Evolutionary conservation across 2,113 vertebrate species (phyloP).

Genomic region (Narcine bancroftii): DNA sequence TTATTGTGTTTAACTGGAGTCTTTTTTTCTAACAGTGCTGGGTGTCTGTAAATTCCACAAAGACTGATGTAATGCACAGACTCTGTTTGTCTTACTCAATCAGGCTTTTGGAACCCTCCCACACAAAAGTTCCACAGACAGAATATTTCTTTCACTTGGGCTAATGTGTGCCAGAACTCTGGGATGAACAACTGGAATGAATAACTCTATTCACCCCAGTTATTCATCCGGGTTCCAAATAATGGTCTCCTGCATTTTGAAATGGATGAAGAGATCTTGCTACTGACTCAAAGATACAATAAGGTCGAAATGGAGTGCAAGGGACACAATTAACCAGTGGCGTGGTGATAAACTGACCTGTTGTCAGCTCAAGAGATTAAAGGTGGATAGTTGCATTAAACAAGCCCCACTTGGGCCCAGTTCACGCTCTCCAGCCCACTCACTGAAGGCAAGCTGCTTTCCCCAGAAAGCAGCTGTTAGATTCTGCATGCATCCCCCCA

Average conservation of each 20-base stretch:
- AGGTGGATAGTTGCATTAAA: background rate
- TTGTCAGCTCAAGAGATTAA: background rate
- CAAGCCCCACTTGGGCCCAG: background rate
- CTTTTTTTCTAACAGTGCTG: background rate
- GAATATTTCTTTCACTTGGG: conserved; percentile 28
- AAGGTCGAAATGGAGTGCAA: background rate
- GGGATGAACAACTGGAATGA: conserved; percentile 30
- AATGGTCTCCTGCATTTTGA: conserved; percentile 1
- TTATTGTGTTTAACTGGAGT: conserved; percentile 20
- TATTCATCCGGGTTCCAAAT: conserved; percentile 25
- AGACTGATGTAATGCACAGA: conserved; percentile 30
- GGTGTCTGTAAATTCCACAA: conserved; percentile 31
- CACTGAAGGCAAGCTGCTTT: background rate
- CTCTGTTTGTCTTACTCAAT: conserved; percentile 32
- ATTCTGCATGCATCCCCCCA: background rate
- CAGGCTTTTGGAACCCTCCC: conserved; percentile 29
- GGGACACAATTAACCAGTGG: background rate
- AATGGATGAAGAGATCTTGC: conserved; percentile 3
- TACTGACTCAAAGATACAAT: background rate
- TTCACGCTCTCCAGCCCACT: background rate
- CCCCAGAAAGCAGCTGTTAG: background rate
- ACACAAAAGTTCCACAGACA: conserved; percentile 28
- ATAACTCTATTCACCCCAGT: conserved; percentile 31
- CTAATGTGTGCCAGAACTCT: conserved; percentile 15
- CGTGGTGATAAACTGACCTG: background rate